A percentile compares a stretch with the other conserved stretches of the same genome.
Conservation (phyloP, 1,140 invertebrate species). For the Euglossa dilemma region DNA sequence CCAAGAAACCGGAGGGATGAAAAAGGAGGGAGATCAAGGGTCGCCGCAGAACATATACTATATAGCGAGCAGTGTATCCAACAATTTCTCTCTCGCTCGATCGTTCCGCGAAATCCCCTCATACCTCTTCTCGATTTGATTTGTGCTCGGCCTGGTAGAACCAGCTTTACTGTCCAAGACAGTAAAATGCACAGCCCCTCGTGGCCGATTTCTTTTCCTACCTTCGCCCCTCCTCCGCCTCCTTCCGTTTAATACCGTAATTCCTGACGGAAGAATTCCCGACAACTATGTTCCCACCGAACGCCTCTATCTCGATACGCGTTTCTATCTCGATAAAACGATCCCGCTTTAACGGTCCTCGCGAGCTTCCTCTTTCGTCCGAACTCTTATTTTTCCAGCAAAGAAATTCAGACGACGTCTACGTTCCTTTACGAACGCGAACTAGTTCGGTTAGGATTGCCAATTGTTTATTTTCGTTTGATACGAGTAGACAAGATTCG, state of each 20-base stretch:
- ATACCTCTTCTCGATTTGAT: conserved; percentile 49
- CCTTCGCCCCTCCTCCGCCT: neutral
- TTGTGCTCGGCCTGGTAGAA: conserved; percentile 38
- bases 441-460: too few relatives aligned
- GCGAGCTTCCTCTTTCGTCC: neutral
- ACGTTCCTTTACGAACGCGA: too few relatives aligned
- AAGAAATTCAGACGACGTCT: too few relatives aligned
- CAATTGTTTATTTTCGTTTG: too few relatives aligned
- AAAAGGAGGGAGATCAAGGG: conserved; percentile 12
- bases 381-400: too few relatives aligned
- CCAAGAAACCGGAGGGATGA: conserved; percentile 24
- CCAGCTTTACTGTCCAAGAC: conserved; percentile 41
- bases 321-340: neutral
- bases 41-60: conserved; percentile 24
- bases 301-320: too few relatives aligned
- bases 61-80: conserved; percentile 26
- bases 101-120: conserved; percentile 41
- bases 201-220: conserved; percentile 26
- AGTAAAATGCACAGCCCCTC: conserved; percentile 43
- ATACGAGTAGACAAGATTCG: too few relatives aligned
- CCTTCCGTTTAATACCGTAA: neutral
- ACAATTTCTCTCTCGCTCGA: conserved; percentile 40
- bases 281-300: too few relatives aligned
- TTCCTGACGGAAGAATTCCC: neutral
- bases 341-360: neutral